Conservation (phyloP, 1,140 invertebrate genomes). For the Chlorops oryzae region DNA sequence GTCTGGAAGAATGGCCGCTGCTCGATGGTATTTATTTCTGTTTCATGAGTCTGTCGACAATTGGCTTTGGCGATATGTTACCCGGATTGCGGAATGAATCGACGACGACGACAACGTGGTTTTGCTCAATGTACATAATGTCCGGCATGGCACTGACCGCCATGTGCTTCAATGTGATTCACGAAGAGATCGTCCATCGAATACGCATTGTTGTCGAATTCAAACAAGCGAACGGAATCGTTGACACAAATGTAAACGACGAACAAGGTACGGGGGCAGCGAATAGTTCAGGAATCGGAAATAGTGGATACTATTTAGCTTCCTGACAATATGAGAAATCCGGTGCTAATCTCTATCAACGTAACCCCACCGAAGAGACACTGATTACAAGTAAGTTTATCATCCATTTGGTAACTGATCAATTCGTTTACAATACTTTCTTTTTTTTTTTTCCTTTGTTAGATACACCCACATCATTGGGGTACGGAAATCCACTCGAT, state of each 20-base stretch:
- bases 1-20: constrained; percentile 79
- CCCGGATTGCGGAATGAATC: constrained; percentile 67
- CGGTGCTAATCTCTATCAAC: constrained; percentile 52
- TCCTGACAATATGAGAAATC: constrained; percentile 63
- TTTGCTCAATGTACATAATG: constrained; percentile 92
- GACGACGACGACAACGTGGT: constrained; percentile 62
- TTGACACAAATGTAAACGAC: too few species aligned
- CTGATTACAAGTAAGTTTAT: constrained; percentile 44
- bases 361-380: constrained; percentile 61
- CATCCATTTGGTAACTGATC: background rate
- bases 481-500: constrained; percentile 24
- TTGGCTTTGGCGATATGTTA: constrained; percentile 85
- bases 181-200: constrained; percentile 83
- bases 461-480: constrained; percentile 56
- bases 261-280: too few species aligned
- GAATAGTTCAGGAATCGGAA: too few species aligned
- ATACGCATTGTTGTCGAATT: constrained; percentile 58
- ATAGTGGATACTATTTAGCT: constrained; percentile 54
- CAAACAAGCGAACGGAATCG: constrained; percentile 43
- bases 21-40: constrained; percentile 91
- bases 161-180: constrained; percentile 96
- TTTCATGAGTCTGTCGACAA: constrained; percentile 88
- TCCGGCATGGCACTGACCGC: constrained; percentile 93
- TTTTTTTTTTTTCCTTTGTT: constrained; percentile 15
- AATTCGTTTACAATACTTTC: background rate